phyloP scores from a whole-genome alignment of 2,797 vertebrate species.

The Hippopotamyrus pictus region DNA sequence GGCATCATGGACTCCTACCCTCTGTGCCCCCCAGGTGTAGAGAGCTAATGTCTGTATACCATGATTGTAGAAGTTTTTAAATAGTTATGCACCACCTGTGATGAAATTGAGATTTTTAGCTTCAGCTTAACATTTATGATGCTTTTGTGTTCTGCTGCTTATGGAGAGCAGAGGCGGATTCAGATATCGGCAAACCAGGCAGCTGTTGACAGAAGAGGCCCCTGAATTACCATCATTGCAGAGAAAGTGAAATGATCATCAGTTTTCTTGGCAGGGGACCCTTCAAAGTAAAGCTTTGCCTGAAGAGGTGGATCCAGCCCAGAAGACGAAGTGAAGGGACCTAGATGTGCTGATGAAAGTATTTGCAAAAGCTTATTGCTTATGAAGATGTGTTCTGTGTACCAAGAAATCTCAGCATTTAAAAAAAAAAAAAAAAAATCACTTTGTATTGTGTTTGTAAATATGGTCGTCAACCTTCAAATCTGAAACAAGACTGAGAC shows the following conservation, averaged over 20 bases:
- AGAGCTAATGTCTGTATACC: neutral
- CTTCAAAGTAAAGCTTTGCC: neutral
- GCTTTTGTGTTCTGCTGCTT: neutral
- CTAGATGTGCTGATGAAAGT: neutral
- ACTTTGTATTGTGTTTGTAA: neutral
- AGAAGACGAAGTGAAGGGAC: neutral
- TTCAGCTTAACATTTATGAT: neutral
- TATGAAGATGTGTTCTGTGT: neutral
- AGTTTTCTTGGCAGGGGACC: neutral
- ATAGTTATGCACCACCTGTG: neutral
- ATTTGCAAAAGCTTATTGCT: neutral
- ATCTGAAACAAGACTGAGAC: neutral
- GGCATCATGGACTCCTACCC: neutral
- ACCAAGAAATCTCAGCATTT: neutral
- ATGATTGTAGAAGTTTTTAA: neutral
- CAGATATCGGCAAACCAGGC: neutral
- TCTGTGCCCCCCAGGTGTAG: neutral
- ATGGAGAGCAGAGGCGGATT: neutral
- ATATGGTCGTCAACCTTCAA: neutral
- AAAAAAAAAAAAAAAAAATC: neutral
- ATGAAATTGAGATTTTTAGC: neutral
- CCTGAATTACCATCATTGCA: neutral
- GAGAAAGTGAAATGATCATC: neutral
- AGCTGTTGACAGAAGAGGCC: neutral
- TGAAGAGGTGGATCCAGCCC: neutral